Base-by-base conservation (phyloP, 2,888 invertebrate species). In the Eucera pruinosa region DNA sequence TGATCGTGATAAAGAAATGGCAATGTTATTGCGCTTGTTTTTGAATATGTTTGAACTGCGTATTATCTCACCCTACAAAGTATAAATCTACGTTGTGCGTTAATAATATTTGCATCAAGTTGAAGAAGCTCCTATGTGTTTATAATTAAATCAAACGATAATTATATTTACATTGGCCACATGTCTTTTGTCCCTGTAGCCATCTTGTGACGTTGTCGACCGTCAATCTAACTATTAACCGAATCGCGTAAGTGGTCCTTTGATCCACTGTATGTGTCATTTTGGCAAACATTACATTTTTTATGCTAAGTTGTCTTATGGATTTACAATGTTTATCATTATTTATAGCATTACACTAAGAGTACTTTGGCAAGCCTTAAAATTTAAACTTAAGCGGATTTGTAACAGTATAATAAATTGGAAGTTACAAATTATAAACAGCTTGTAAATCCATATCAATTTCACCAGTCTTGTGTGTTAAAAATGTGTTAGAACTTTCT, bases 181-280 rank as follows among this genome's bases (percentile, higher is more conserved):
- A 83, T 89, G 88, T 92, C 89, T 92, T 91, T 91, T 92, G 89
- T 91, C 88, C 89, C 94, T 95, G 91, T 96, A 97, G 97, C 96
- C 96, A 97, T 95, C 96, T 97, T 95, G 96, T 96, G 96, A 97
- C 96, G 94, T 96, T 97, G 94, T 97, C 97, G 93, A 96, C 97
- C 94, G 97, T 97, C 95, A 97, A 97, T 95, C 96, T 97, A 94
- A 96, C 96, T 94, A 95, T 97, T 95, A 96, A 97, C 95, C 95
- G 97, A 94, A 97, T 97, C 94, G 96, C 96, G 97, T 97, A 97
- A 97, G 97, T 97, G 94, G 92, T 91, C 88, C 86, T 88, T 89
- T 80, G 90, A 91, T 85, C 92, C 92, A 92, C 92, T 90, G 89
- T 89, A 86, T 92, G 89, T 90, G 86, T 88, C 86, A 88, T 82